Evolutionary conservation across 1,140 invertebrate genomes (phyloP).

Genomic region (Phortica variegata): DNA sequence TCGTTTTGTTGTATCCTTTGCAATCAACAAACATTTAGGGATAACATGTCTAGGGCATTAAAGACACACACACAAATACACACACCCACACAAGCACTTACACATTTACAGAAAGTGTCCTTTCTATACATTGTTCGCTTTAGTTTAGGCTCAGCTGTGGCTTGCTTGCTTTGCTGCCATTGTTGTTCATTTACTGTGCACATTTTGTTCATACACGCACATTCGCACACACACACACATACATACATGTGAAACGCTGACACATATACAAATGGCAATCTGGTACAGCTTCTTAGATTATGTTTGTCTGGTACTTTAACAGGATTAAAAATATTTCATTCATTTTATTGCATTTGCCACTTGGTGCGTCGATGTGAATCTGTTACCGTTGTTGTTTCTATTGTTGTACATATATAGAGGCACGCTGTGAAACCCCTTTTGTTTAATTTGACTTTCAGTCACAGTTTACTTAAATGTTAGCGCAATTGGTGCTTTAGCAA

Average conservation of each 20-base stretch:
- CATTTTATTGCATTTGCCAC: slow-evolving; percentile 30
- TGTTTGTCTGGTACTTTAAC: slow-evolving; percentile 35
- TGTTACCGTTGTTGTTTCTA: too few species aligned
- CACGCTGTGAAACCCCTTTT: too few species aligned
- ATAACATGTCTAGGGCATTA: slow-evolving; percentile 6
- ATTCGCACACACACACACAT: too few species aligned
- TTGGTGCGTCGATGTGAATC: too few species aligned
- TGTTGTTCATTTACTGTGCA: slow-evolving; percentile 51
- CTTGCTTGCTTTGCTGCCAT: slow-evolving; percentile 52
- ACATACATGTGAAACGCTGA: too few species aligned
- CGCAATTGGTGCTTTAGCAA: too few species aligned
- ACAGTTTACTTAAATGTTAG: too few species aligned
- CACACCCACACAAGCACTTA: slow-evolving; percentile 12
- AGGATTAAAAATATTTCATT: slow-evolving; percentile 53
- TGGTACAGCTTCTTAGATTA: too few species aligned
- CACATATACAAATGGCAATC: too few species aligned
- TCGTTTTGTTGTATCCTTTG: slow-evolving; percentile 44
- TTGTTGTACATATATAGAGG: too few species aligned
- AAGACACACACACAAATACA: slow-evolving; percentile 38
- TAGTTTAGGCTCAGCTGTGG: slow-evolving; percentile 24
- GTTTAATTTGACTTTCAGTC: too few species aligned
- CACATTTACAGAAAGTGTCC: slow-evolving; percentile 1
- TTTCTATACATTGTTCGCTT: background rate
- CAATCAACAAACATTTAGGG: slow-evolving; percentile 46
- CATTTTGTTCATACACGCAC: too few species aligned